phyloP scores from a whole-genome alignment of 2,797 vertebrate genomes.

The Salarias fasciatus region DNA sequence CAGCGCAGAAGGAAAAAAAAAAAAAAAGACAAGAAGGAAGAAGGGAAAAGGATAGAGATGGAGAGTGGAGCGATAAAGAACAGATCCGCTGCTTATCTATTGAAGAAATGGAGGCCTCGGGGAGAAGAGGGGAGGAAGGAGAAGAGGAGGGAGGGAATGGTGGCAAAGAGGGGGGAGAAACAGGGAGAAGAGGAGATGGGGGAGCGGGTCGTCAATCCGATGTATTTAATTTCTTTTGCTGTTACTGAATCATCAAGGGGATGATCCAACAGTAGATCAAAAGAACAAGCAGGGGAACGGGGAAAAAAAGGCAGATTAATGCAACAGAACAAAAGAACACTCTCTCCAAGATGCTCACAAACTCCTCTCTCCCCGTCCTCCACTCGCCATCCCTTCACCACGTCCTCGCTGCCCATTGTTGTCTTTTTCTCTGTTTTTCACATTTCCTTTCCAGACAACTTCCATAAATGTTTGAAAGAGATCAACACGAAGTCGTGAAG shows the following conservation, averaged over 20 bases:
- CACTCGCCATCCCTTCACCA: constrained; percentile 14
- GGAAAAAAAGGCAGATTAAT: constrained; percentile 75
- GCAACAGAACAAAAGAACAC: constrained; percentile 75
- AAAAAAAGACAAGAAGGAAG: constrained; percentile 41
- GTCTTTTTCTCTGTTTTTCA: constrained; percentile 25
- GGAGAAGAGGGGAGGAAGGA: constrained; percentile 62
- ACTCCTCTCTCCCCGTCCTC: constrained; percentile 47
- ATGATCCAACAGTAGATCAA: constrained; percentile 83
- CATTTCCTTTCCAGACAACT: constrained; percentile 25
- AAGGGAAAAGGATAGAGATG: constrained; percentile 64
- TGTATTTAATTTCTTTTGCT: constrained; percentile 85
- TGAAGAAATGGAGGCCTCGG: constrained; percentile 76
- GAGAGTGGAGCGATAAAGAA: constrained; percentile 75
- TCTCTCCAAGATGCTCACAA: constrained; percentile 67
- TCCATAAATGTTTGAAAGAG: constrained; percentile 29
- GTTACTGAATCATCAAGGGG: constrained; percentile 83
- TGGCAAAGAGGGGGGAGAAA: constrained; percentile 41
- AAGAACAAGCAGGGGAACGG: constrained; percentile 69
- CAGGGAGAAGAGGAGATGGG: constrained; percentile 14
- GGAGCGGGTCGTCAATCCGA: constrained; percentile 71
- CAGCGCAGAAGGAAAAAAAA: constrained; percentile 40
- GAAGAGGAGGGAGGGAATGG: constrained; percentile 61
- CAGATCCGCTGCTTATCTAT: constrained; percentile 80
- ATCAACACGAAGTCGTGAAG: constrained; percentile 7
- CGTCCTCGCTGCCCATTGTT: constrained; percentile 19